These are phyloP conservation scores for Daphoenositta chrysoptera DNA, from an alignment of 2,113 vertebrate species.

Conservation along the genomic window DNA sequence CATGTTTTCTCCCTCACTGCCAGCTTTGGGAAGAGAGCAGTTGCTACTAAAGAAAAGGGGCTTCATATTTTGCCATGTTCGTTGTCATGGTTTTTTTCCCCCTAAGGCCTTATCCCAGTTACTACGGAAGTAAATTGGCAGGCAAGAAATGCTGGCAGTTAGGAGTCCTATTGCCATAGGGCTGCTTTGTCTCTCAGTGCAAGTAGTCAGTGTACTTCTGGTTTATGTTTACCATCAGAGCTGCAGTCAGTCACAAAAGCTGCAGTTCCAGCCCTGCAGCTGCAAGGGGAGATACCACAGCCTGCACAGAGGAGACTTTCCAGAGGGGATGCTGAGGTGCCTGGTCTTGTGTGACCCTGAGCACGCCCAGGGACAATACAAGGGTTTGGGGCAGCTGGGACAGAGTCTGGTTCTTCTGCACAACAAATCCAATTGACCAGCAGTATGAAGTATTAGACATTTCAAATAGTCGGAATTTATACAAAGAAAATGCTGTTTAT, in stretches of 20 bases:
- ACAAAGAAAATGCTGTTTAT: background rate
- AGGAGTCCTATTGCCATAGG: background rate
- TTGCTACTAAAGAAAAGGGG: background rate
- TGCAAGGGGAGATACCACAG: background rate
- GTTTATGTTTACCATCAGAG: background rate
- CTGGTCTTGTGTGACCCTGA: background rate
- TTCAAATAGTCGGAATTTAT: background rate
- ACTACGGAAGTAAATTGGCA: background rate
- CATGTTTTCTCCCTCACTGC: background rate
- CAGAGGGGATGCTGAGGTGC: background rate
- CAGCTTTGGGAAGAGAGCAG: background rate
- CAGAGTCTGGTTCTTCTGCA: background rate
- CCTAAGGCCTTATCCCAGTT: background rate
- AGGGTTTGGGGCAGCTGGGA: background rate
- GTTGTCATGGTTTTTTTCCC: background rate
- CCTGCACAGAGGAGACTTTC: background rate
- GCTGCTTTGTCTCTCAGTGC: background rate
- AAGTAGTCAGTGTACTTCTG: background rate
- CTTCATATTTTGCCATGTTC: background rate
- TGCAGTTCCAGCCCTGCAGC: background rate
- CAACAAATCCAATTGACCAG: background rate
- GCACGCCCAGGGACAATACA: background rate
- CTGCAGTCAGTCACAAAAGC: background rate
- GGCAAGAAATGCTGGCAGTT: background rate
- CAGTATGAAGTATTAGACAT: background rate